These are phyloP conservation scores for Coleophora flavipennella DNA, from an alignment of 2,888 invertebrate species.

Conservation along the genomic window DNA sequence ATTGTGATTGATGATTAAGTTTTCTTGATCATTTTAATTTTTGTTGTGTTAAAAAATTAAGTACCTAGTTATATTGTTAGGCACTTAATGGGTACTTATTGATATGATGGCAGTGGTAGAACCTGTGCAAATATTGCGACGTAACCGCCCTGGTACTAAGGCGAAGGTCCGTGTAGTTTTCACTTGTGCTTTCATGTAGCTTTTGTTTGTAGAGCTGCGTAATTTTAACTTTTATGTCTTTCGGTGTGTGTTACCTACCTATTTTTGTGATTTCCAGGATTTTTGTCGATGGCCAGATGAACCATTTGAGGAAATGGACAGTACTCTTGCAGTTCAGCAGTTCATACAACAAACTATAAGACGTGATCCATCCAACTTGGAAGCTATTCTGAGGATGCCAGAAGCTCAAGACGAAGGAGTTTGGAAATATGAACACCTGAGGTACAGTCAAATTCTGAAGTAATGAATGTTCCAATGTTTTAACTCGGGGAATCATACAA, in stretches of 20 bases:
- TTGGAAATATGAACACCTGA: conserved; percentile 99
- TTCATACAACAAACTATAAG: conserved; percentile 98
- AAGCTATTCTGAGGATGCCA: conserved; percentile 95
- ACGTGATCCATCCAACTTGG: conserved; percentile 93
- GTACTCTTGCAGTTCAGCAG: conserved; percentile 97
- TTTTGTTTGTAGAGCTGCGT: not conserved
- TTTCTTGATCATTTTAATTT: not conserved
- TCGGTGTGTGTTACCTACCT: no score
- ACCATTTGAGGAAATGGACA: conserved; percentile 99
- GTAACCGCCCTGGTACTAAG: conserved; percentile 94
- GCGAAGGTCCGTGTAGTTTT: conserved; percentile 77
- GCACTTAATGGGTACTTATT: no score
- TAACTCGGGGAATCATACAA: no score
- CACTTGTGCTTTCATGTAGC: not conserved
- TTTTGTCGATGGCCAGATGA: conserved; percentile 99
- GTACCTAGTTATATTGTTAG: no score
- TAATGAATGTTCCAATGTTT: no score
- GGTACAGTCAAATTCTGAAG: conserved; percentile 65
- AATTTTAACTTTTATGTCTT: not conserved
- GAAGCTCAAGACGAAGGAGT: conserved; percentile 98
- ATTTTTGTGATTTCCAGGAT: conserved; percentile 74
- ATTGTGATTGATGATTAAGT: no score
- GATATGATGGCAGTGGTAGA: conserved; percentile 75
- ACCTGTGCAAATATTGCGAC: conserved; percentile 84
- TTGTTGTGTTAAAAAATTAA: no score